Base-by-base conservation (phyloP, 1,140 invertebrate genomes). In the Pseudachorutes palmiensis region DNA sequence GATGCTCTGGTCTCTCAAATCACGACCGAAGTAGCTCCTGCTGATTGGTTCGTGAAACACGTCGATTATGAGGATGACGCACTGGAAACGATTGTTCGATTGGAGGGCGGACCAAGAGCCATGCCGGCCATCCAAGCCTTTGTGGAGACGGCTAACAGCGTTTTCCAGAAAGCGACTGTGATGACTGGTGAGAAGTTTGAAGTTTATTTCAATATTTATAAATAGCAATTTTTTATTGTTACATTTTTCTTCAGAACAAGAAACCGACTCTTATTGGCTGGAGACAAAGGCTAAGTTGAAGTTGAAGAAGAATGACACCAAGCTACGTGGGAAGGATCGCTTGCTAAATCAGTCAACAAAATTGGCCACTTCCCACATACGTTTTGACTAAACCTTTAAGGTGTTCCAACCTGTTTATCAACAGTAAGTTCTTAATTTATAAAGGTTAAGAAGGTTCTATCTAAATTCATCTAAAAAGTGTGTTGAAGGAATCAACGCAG, bases 181-280 rank as follows among this genome's bases (percentile, higher is more conserved):
- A n/a, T n/a, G 79, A 30, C 73, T 76, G 65, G 72, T 75, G 28
- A 67, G 77, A 33, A 78, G 80, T 67, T 75, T 45, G 74, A 22
- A 33, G 49, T 31, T 28, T 55, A 26, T 24, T 55, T 66, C 33
- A 70, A 58, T 59, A 28, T 51, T 49, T 26, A 62, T n/a, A n/a
- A n/a, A 32, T 22, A 51, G 36, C 31, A 58, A 19, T 22, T 31
- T 33, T 12, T 14, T 62, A 24, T 32, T n/a, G 19, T 19, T 30
- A 1, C 32, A 55, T 49, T 62, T 26, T 26, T 1, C 75, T 76
- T 83, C 80, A 22, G 81, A 84, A 28, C 82, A 84, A 70, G 86
- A 88, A 75, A 79, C 78, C 32, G 68, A 75, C 1, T 87, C 87
- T 75, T 88, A 85, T 85, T 76, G 83, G 14, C 86, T 86, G 77